Evolutionary conservation across 2,888 invertebrate species (phyloP).

Genomic region (Clepsis dumicolana): DNA sequence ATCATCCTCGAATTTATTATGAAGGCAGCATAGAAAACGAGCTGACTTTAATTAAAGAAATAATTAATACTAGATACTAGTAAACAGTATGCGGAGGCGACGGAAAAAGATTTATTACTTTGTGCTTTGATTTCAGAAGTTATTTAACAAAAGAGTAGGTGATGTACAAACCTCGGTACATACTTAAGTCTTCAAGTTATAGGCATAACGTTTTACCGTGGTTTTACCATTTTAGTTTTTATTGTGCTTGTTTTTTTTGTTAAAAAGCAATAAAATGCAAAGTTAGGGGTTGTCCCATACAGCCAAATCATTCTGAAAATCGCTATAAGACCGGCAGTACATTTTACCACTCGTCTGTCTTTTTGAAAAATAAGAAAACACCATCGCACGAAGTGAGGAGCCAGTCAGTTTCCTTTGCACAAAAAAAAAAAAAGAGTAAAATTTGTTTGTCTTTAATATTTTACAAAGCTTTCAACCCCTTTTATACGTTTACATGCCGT

Average conservation of each 20-base stretch:
- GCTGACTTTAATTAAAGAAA: constrained; percentile 20
- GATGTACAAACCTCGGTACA: too few relatives aligned
- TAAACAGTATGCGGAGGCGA: constrained; percentile 14
- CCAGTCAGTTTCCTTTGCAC: background rate
- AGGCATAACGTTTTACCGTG: background rate
- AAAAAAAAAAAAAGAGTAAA: background rate
- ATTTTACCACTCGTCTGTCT: background rate
- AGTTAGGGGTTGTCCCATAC: background rate
- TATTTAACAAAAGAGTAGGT: constrained; percentile 24
- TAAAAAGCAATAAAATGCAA: too few relatives aligned
- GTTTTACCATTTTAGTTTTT: background rate
- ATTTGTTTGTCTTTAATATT: constrained; percentile 2
- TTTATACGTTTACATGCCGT: background rate
- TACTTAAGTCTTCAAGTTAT: background rate
- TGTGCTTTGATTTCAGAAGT: constrained; percentile 21
- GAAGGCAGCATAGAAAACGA: constrained; percentile 17
- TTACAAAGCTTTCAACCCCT: background rate
- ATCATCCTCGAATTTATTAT: constrained; percentile 11
- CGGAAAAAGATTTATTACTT: constrained; percentile 34
- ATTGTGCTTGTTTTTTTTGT: too few relatives aligned
- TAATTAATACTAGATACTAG: constrained; percentile 38
- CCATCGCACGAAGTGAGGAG: background rate
- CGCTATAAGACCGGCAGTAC: background rate
- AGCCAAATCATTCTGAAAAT: background rate
- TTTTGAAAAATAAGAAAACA: background rate